Conservation (phyloP, 2,113 vertebrate genomes). For the Barbus barbus region DNA sequence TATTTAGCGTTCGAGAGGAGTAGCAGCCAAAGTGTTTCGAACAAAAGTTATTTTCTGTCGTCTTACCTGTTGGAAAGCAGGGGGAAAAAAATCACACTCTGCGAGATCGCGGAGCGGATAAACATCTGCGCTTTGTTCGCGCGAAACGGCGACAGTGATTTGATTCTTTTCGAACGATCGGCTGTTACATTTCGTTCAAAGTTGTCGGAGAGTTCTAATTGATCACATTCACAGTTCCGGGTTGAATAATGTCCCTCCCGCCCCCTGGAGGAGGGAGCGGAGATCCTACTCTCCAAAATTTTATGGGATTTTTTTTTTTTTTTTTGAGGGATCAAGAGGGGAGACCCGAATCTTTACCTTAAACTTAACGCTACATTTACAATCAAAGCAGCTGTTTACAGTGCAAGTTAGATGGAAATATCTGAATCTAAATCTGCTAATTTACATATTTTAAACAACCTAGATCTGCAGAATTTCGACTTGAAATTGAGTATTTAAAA, state of each 20-base stretch:
- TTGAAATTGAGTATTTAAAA: too few relatives aligned
- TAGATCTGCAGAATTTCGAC: too few relatives aligned
- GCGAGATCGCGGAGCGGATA: neutral
- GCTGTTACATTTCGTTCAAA: constrained; percentile 37
- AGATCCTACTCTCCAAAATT: constrained; percentile 3
- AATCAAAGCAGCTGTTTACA: too few relatives aligned
- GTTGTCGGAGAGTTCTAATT: constrained; percentile 50
- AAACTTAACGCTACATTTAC: too few relatives aligned
- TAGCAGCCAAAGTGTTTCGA: neutral
- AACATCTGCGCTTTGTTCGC: constrained; percentile 15
- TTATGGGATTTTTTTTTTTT: neutral
- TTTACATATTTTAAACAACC: too few relatives aligned
- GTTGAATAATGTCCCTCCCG: constrained; percentile 66
- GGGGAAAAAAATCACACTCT: constrained; percentile 47
- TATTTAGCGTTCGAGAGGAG: neutral
- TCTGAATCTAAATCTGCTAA: too few relatives aligned
- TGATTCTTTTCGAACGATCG: neutral
- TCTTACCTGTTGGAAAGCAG: constrained; percentile 70
- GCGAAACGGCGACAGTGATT: neutral
- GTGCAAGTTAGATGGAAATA: too few relatives aligned
- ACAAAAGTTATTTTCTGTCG: neutral
- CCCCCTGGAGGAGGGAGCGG: constrained; percentile 64
- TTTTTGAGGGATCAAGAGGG: neutral
- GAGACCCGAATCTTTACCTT: too few relatives aligned
- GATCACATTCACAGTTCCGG: constrained; percentile 72